A percentile compares a stretch with the other conserved stretches of the same genome.
phyloP scores from a whole-genome alignment of 2,797 vertebrate genomes.

The Microctenopoma steveboyesi region DNA sequence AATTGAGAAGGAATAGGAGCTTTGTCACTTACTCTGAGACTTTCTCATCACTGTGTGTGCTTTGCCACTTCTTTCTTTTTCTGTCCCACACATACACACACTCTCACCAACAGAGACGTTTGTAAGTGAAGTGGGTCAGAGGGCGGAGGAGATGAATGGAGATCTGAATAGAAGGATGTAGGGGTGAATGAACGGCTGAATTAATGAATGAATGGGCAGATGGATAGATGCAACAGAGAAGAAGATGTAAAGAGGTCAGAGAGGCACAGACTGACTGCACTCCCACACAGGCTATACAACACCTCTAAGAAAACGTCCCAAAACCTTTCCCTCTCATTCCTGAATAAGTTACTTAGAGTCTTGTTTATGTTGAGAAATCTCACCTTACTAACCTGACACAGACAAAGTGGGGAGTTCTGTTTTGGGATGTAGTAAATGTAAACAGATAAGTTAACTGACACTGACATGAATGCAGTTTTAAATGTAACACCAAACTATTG shows the following conservation, averaged over 20 bases:
- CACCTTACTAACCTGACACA: not conserved
- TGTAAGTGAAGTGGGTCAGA: conserved; percentile 79
- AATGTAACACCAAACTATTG: no score
- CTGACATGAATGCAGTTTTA: no score
- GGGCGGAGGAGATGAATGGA: conserved; percentile 70
- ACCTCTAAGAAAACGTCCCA: conserved; percentile 25
- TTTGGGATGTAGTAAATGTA: not conserved
- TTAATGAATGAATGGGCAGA: conserved; percentile 60
- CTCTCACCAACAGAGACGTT: conserved; percentile 63
- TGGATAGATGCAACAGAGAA: conserved; percentile 59
- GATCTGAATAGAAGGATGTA: conserved; percentile 65
- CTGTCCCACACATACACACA: conserved; percentile 33
- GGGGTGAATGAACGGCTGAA: conserved; percentile 69
- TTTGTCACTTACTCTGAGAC: conserved; percentile 24
- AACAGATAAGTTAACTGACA: not conserved
- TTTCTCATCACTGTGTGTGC: conserved; percentile 35
- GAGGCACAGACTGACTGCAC: conserved; percentile 64
- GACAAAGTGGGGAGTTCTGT: not conserved
- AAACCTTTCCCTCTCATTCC: conserved; percentile 6
- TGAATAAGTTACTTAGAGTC: not conserved
- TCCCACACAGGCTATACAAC: conserved; percentile 48
- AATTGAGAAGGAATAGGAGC: conserved; percentile 5
- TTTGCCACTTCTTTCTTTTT: conserved; percentile 24
- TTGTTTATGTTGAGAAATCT: not conserved
- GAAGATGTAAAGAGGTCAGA: conserved; percentile 78